Conservation (phyloP, 2,113 vertebrate species). For the Solea solea region DNA sequence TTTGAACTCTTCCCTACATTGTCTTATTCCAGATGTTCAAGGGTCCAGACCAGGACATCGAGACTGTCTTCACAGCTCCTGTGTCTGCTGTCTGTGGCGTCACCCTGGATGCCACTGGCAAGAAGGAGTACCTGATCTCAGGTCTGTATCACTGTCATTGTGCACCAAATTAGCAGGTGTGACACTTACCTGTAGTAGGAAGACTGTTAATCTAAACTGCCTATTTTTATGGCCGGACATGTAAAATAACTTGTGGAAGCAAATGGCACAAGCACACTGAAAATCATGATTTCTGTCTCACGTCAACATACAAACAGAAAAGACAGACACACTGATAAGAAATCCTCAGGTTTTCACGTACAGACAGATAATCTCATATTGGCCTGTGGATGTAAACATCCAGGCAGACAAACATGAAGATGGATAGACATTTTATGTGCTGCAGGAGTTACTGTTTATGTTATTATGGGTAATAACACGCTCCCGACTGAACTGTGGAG, state of each 20-base stretch:
- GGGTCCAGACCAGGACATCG: slow-evolving; percentile 91
- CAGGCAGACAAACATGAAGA: slow-evolving; percentile 35
- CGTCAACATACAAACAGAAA: no score
- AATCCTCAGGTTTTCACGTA: slow-evolving; percentile 36
- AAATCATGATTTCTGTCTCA: no score
- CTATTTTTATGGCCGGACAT: no score
- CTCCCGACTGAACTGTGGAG: slow-evolving; percentile 50
- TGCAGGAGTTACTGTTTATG: slow-evolving; percentile 58
- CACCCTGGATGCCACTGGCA: slow-evolving; percentile 90
- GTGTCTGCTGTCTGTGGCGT: slow-evolving; percentile 95
- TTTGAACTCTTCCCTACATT: neutral
- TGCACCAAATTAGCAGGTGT: no score
- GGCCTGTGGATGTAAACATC: slow-evolving; percentile 36
- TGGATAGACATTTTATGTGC: slow-evolving; percentile 29
- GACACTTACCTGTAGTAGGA: no score
- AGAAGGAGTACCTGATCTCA: slow-evolving; percentile 97
- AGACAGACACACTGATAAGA: neutral
- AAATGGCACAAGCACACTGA: no score
- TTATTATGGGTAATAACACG: slow-evolving; percentile 69
- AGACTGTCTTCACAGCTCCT: slow-evolving; percentile 92
- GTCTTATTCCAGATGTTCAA: slow-evolving; percentile 91
- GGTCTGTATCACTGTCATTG: slow-evolving; percentile 74
- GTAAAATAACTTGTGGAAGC: no score
- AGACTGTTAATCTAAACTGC: no score
- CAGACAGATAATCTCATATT: slow-evolving; percentile 33